Evolutionary conservation across 2,888 invertebrate species (phyloP).

Genomic region (Aradus depressus): DNA sequence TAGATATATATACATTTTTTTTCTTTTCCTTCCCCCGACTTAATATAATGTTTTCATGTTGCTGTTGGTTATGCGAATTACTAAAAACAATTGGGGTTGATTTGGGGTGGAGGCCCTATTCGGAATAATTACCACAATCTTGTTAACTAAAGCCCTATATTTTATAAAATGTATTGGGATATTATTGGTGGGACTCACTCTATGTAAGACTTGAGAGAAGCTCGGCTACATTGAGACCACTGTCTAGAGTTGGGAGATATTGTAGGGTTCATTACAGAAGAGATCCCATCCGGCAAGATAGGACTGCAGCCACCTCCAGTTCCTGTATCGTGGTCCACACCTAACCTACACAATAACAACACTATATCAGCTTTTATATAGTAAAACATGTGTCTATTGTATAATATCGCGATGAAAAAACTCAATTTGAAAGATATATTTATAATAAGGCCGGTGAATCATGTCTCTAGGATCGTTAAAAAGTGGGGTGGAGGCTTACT

Average conservation of each 20-base stretch:
- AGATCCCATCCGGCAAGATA: constrained; percentile 36
- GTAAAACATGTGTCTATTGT: constrained; percentile 5
- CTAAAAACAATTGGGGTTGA: too few species aligned
- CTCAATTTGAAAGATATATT: neutral
- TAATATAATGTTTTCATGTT: too few species aligned
- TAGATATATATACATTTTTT: too few species aligned
- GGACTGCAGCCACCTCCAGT: constrained; percentile 36
- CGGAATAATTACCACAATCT: neutral
- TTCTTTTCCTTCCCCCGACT: too few species aligned
- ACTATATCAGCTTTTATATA: too few species aligned
- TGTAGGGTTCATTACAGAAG: constrained; percentile 48
- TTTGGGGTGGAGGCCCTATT: too few species aligned
- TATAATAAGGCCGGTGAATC: too few species aligned
- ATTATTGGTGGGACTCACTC: constrained; percentile 40
- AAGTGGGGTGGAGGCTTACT: too few species aligned
- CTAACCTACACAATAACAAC: constrained; percentile 35
- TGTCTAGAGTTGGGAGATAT: constrained; percentile 42
- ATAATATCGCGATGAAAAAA: neutral
- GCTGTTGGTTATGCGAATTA: too few species aligned
- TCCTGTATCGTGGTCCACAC: constrained; percentile 39
- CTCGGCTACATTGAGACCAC: constrained; percentile 48
- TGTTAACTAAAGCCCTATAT: neutral
- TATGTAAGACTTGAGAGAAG: constrained; percentile 45
- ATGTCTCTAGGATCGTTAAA: too few species aligned
- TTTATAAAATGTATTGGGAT: neutral